phyloP scores from a whole-genome alignment of 2,113 vertebrate genomes.

The Dicrurus megarhynchus region DNA sequence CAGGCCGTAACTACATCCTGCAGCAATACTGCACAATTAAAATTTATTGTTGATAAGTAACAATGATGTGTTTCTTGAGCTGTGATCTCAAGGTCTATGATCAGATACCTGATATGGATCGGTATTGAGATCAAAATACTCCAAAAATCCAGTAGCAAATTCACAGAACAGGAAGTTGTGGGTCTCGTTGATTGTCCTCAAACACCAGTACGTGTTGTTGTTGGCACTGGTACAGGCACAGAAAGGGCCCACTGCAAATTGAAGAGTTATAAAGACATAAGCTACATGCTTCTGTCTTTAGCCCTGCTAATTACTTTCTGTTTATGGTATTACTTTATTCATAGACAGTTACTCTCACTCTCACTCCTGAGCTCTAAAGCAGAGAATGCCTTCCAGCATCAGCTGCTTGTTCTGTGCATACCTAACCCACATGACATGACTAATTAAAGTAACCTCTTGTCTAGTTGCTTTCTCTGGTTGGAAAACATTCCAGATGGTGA shows the following conservation, averaged over 20 bases:
- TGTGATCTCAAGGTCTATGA: neutral
- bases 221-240: slow-evolving; percentile 98
- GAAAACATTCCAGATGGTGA: neutral
- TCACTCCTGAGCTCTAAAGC: neutral
- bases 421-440: neutral
- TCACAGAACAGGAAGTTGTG: slow-evolving; percentile 99
- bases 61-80: neutral
- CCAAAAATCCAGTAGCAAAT: slow-evolving; percentile 95
- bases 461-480: neutral
- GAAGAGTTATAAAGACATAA: neutral
- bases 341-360: neutral
- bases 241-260: slow-evolving; percentile 90
- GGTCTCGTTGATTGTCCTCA: slow-evolving; percentile 95
- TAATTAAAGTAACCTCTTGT: neutral
- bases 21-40: accelerated
- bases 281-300: neutral
- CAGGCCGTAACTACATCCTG: neutral
- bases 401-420: neutral
- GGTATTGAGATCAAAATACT: slow-evolving; percentile 95
- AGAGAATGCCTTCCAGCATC: neutral
- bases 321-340: neutral
- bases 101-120: slow-evolving; percentile 92
- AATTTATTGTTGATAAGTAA: neutral
- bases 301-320: neutral
- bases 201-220: slow-evolving; percentile 97